phyloP scores from a whole-genome alignment of 2,113 vertebrate species.

The Corydoras sp. region DNA sequence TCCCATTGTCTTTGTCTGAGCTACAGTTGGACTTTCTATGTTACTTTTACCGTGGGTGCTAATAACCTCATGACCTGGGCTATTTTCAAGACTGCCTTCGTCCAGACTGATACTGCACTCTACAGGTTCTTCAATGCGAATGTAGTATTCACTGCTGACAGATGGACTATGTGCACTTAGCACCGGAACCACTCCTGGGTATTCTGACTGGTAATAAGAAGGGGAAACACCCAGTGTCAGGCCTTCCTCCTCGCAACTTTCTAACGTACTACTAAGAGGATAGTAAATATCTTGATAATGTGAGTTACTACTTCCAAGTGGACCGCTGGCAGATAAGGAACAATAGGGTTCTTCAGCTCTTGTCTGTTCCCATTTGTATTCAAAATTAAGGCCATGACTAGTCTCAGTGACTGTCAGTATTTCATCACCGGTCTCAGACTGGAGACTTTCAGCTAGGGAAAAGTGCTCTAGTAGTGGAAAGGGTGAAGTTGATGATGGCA shows the following conservation, averaged over 20 bases:
- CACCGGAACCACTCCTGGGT: constrained; percentile 82
- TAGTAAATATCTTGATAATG: constrained; percentile 83
- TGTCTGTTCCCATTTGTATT: constrained; percentile 92
- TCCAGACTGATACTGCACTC: constrained; percentile 74
- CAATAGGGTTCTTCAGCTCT: constrained; percentile 71
- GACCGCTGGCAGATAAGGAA: constrained; percentile 64
- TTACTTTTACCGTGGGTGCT: constrained; percentile 37
- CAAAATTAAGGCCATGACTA: constrained; percentile 91
- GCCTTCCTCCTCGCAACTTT: constrained; percentile 57
- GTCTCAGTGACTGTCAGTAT: constrained; percentile 93
- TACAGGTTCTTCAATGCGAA: constrained; percentile 85
- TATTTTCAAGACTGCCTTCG: constrained; percentile 66
- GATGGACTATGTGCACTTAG: constrained; percentile 92
- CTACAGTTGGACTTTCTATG: constrained; percentile 29
- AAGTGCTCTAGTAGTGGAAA: constrained; percentile 94
- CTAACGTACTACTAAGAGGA: constrained; percentile 55
- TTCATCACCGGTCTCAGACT: constrained; percentile 80
- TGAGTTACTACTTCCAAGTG: constrained; percentile 70
- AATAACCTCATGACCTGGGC: constrained; percentile 55
- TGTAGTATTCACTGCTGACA: constrained; percentile 90
- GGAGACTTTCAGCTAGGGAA: constrained; percentile 74
- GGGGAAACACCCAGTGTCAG: constrained; percentile 74
- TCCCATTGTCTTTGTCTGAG: constrained; percentile 51
- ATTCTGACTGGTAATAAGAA: constrained; percentile 77
- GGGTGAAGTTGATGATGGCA: constrained; percentile 70